Conservation (phyloP, 2,113 vertebrate genomes). For the Nerophis ophidion region DNA sequence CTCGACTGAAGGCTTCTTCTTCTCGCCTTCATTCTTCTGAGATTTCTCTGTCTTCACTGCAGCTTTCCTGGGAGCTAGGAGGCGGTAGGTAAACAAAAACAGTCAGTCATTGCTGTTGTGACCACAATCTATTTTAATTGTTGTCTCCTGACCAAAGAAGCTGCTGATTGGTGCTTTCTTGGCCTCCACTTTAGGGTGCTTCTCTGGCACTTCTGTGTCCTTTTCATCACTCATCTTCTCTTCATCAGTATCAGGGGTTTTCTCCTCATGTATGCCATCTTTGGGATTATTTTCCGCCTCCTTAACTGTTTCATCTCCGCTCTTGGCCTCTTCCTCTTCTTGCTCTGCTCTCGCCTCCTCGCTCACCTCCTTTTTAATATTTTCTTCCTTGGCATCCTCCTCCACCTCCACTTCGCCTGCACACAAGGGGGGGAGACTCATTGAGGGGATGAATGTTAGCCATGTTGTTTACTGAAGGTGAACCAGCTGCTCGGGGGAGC, state of each 20-base stretch:
- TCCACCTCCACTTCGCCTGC: slow-evolving; percentile 48
- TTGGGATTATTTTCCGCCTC: slow-evolving; percentile 33
- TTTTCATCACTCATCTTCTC: slow-evolving; percentile 21
- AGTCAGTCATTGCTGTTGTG: neutral
- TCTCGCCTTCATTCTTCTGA: slow-evolving; percentile 35
- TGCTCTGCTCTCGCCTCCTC: slow-evolving; percentile 3
- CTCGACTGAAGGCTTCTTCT: slow-evolving; percentile 23
- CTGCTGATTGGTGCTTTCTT: slow-evolving; percentile 71
- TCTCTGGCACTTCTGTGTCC: slow-evolving; percentile 34
- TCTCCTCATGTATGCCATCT: slow-evolving; percentile 44
- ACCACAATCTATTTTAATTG: neutral
- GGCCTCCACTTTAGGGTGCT: slow-evolving; percentile 48
- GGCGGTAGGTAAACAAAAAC: neutral
- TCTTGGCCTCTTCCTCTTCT: slow-evolving; percentile 16
- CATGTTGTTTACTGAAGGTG: slow-evolving; percentile 19
- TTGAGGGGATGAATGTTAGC: slow-evolving; percentile 36
- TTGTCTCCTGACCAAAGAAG: slow-evolving; percentile 77
- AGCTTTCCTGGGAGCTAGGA: slow-evolving; percentile 75
- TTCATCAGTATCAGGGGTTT: slow-evolving; percentile 5
- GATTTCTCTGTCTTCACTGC: slow-evolving; percentile 54
- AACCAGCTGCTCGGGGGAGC: slow-evolving; percentile 7
- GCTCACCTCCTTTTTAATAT: slow-evolving; percentile 32
- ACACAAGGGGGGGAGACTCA: slow-evolving; percentile 30
- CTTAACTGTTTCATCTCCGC: slow-evolving; percentile 40
- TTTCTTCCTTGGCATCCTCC: slow-evolving; percentile 42